Base-by-base conservation (phyloP, 1,140 invertebrate genomes). In the Drosophila virilis region DNA sequence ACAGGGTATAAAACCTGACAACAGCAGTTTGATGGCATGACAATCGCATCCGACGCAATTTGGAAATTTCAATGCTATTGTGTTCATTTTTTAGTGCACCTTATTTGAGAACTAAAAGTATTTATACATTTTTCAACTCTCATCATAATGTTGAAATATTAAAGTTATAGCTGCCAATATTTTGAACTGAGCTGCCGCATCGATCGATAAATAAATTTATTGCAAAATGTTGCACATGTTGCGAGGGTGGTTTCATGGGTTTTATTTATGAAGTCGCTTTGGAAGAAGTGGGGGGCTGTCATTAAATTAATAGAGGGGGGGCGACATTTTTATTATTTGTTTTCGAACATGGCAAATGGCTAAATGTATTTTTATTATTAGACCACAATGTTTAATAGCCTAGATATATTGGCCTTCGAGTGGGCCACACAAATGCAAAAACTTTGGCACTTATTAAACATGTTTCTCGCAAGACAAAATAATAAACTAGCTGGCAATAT, bases 41-140 rank as follows among this genome's bases (percentile, higher is more conserved):
- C 43, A 55, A 38, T 57, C 54, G 38, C 40, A 45, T 45, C 28
- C 28, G 1, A 45, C 15, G 55, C n/a, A 35, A 71, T 55, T 71
- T 65, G 13, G 57, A 71, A 71, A 57, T 57, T 73, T 73, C 70
- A 58, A 73, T 73, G 38, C 46, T 58, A 66, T 58, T n/a, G 15
- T 6, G 32, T 9, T 13, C 15, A 65, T 73, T 81, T 81, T 77
- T 77, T 76, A 79, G 74, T 83, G 51, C 28, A 46, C 33, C 46
- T 66, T 45, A 58, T 61, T 15, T 40, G 59, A 33, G 72, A 42
- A 50, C 37, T 67, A 37, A 57, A 48, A 69, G 43, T 74, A 70
- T 79, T 77, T 72, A 54, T 54, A 33, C 22, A 61, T 62, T 68
- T 66, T 38, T 33, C 37, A 43, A 71, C 68, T 72, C 28, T 48